Evolutionary conservation across 1,140 invertebrate genomes (phyloP).

Genomic region (Bombus terrestris): DNA sequence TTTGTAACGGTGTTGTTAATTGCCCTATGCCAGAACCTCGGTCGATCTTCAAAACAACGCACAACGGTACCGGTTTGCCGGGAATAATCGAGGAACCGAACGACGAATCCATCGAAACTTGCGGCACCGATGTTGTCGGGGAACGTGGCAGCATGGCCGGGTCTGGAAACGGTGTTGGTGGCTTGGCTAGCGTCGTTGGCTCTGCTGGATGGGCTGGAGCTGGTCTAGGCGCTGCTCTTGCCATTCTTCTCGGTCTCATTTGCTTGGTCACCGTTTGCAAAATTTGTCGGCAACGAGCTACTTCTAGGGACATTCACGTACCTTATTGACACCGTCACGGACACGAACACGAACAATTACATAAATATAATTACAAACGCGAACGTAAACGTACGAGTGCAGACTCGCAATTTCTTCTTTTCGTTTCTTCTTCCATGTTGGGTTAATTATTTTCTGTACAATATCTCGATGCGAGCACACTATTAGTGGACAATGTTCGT

Average conservation of each 20-base stretch:
- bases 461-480: neutral
- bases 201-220: slow-evolving; percentile 79
- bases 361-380: neutral
- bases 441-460: neutral
- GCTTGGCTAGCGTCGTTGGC: slow-evolving; percentile 64
- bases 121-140: slow-evolving; percentile 51
- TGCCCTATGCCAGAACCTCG: slow-evolving; percentile 87
- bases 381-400: slow-evolving; percentile 6
- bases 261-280: slow-evolving; percentile 81
- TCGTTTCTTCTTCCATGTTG: neutral
- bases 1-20: slow-evolving; percentile 94
- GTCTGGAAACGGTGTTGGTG: slow-evolving; percentile 66
- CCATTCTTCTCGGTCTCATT: slow-evolving; percentile 77
- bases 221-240: slow-evolving; percentile 78
- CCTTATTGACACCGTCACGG: slow-evolving; percentile 72
- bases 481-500: neutral
- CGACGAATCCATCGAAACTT: slow-evolving; percentile 78
- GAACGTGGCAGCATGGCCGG: slow-evolving; percentile 35
- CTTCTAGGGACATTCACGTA: slow-evolving; percentile 80
- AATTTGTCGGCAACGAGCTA: slow-evolving; percentile 78
- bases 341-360: neutral
- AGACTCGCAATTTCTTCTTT: slow-evolving; percentile 3
- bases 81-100: slow-evolving; percentile 67
- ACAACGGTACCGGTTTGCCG: slow-evolving; percentile 60
- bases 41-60: slow-evolving; percentile 48